Evolutionary conservation across 2,797 vertebrate genomes (phyloP).

Genomic region (Rhinella marina): DNA sequence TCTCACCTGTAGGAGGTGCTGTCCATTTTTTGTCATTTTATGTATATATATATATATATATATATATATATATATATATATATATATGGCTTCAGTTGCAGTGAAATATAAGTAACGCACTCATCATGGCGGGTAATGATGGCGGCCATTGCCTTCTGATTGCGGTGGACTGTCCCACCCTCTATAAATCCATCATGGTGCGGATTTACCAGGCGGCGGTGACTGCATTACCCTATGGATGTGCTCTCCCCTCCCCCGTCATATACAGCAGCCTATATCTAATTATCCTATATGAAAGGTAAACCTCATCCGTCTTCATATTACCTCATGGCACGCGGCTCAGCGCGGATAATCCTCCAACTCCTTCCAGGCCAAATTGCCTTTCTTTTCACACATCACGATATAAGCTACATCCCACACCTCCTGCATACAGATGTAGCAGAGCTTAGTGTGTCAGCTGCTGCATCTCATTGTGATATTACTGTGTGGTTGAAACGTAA

Average conservation of each 20-base stretch:
- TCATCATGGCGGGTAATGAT: neutral
- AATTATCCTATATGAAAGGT: conserved; percentile 49
- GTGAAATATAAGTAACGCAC: neutral
- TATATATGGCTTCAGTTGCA: neutral
- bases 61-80: no score
- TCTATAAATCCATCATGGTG: neutral
- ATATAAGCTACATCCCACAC: neutral
- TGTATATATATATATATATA: no score
- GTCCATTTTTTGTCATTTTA: no score
- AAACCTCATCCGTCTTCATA: conserved; percentile 54
- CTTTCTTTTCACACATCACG: neutral
- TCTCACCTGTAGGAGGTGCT: no score
- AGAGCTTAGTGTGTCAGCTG: neutral
- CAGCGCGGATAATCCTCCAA: conserved; percentile 11
- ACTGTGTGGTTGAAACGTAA: no score
- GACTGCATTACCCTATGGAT: conserved; percentile 2
- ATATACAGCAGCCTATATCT: conserved; percentile 42
- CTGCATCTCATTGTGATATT: neutral
- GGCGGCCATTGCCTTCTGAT: neutral
- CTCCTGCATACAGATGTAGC: neutral
- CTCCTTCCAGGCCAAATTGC: neutral
- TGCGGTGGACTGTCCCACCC: neutral
- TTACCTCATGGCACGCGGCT: neutral
- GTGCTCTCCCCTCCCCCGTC: neutral
- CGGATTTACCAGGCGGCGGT: neutral